Evolutionary conservation across 1,140 invertebrate genomes (phyloP), one percentile per base, ranked within the genome.

Genomic region (Cheumatopsyche charites): DNA sequence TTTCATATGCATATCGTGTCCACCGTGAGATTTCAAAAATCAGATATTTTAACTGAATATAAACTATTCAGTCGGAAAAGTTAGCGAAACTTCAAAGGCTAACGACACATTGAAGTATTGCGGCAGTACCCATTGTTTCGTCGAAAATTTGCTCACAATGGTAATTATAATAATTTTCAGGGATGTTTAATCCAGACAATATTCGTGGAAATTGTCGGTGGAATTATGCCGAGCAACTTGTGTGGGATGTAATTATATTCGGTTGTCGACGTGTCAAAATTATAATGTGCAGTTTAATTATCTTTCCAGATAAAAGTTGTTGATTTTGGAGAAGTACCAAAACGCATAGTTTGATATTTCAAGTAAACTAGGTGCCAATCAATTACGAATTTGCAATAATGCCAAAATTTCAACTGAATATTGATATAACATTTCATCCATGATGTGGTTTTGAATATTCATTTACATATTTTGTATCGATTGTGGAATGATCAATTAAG

Each of bases 41-140:
- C 29, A 9, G 9, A 36, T 36, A 4, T 36, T 36, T 36, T 9
- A n/a, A n/a, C n/a, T n/a, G 29, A 36, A 36, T 4, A 36, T 4
- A 3, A 36, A 36, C 29, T 9, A 36, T 36, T 36, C 29, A 36
- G 9, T 36, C 29, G 29, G n/a, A n/a, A n/a, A n/a, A n/a, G n/a
- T n/a, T n/a, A n/a, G n/a, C n/a, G n/a, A n/a, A n/a, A n/a, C n/a
- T n/a, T n/a, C n/a, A 36, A 36, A 36, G 29, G 29, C 29, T 4
- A 36, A 36, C 29, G 29, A 36, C 29, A 36, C 29, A 17, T 19
- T 52, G 1, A 17, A 13, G 15, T 9, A 52, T 17, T 52, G 19
- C 19, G 47, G 47, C 47, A 52, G 15, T 52, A 6, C 47, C 47
- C 47, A 52, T 52, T 52, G 47, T 52, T 15, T 52, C 1, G 47